Percentiles rank a stretch among this genome's conserved stretches.
These are phyloP conservation scores for Physeter macrocephalus DNA, from an alignment of 2,113 vertebrate genomes.

Conservation along the genomic window DNA sequence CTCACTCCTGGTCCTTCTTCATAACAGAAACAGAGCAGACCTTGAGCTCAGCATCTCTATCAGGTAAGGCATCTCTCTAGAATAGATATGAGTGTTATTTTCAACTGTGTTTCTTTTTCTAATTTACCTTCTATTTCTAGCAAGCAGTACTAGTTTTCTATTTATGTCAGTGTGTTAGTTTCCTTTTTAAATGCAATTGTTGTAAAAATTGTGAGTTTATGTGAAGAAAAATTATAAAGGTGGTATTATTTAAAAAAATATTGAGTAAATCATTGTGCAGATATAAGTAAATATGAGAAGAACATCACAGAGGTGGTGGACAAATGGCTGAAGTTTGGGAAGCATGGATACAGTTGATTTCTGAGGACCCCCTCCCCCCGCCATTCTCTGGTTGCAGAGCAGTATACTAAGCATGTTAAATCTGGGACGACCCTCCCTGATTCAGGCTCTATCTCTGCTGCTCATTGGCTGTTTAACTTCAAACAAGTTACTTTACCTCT, in stretches of 20 bases:
- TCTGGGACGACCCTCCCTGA: not conserved
- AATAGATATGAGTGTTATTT: not conserved
- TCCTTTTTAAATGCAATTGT: not conserved
- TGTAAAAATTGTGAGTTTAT: not conserved
- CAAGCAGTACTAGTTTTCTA: not conserved
- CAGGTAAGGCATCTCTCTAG: not conserved
- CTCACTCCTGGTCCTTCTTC: not conserved
- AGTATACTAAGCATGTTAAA: accelerated
- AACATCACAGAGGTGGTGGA: not conserved
- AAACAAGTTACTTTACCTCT: not conserved
- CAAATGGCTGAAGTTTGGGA: not conserved
- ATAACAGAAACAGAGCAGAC: not conserved
- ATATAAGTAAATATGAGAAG: not conserved
- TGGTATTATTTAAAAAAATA: not conserved
- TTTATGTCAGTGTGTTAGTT: not conserved
- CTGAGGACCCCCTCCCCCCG: not conserved
- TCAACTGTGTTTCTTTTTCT: not conserved
- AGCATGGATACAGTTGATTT: not conserved
- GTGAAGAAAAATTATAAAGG: not conserved
- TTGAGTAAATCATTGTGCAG: not conserved
- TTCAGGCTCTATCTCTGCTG: not conserved
- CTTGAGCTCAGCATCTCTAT: accelerated
- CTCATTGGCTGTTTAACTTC: not conserved
- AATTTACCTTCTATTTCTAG: not conserved
- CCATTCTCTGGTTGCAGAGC: not conserved